Percentiles rank a stretch among this genome's conserved stretches.
These are phyloP conservation scores for Ondatra zibethicus DNA, from an alignment of 2,113 vertebrate genomes.

Conservation along the genomic window DNA sequence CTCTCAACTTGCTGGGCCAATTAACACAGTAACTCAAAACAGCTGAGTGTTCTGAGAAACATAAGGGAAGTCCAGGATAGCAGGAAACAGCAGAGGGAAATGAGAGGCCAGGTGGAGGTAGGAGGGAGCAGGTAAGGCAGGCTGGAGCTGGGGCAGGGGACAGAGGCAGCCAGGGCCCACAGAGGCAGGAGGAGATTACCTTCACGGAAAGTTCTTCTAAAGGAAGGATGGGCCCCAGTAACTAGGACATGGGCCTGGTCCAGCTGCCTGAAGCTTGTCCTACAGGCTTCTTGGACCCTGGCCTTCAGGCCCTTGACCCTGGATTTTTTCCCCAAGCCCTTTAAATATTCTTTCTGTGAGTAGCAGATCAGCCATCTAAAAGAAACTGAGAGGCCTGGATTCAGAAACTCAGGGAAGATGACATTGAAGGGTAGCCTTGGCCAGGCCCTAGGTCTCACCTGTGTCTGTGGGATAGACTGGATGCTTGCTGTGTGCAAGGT, in stretches of 20 bases:
- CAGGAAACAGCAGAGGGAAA: neutral
- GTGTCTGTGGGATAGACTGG: neutral
- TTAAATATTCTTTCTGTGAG: neutral
- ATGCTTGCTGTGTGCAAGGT: neutral
- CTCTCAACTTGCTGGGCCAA: neutral
- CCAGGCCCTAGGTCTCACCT: neutral
- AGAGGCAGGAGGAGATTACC: neutral
- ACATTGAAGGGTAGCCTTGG: neutral
- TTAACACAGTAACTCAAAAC: neutral
- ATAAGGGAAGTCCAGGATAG: neutral
- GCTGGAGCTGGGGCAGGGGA: neutral
- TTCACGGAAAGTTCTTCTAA: neutral
- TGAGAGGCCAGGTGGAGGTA: neutral
- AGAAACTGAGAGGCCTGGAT: neutral
- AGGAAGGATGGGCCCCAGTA: neutral
- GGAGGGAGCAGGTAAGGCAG: neutral
- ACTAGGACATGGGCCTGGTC: neutral
- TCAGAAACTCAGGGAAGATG: neutral
- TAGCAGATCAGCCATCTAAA: neutral
- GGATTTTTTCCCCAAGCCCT: neutral
- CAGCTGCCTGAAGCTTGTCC: neutral
- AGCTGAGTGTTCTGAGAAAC: neutral
- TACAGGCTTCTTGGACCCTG: neutral
- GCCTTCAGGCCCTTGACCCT: neutral
- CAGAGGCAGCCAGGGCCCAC: neutral